Percentiles rank a stretch among this genome's conserved stretches.
Evolutionary conservation across 2,113 vertebrate species (phyloP).

Genomic region (Clarias magur): DNA sequence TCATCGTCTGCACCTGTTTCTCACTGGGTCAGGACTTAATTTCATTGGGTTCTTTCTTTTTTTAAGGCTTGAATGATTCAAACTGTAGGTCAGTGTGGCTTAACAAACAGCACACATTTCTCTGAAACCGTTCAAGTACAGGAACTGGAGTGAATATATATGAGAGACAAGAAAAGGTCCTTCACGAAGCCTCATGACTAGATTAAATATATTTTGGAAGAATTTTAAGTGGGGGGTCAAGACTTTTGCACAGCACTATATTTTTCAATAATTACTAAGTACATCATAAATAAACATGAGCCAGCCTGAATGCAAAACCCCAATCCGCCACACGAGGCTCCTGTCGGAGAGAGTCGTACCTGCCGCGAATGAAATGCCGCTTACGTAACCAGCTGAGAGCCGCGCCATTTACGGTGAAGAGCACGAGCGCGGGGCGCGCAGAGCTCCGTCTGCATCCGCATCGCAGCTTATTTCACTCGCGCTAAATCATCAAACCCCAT

Average conservation of each 20-base stretch:
- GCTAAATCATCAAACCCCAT: neutral
- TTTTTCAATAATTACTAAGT: neutral
- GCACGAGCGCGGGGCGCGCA: neutral
- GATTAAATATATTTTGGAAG: too few species aligned
- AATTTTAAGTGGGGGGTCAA: too few species aligned
- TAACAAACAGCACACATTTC: too few species aligned
- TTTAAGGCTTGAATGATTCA: too few species aligned
- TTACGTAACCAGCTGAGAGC: neutral
- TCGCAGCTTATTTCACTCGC: neutral
- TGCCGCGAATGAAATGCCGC: neutral
- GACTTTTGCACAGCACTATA: neutral
- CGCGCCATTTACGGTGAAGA: neutral
- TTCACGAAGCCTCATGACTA: too few species aligned
- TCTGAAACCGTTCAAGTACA: too few species aligned
- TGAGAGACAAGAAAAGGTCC: too few species aligned
- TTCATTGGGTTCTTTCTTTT: too few species aligned
- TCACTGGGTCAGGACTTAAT: too few species aligned
- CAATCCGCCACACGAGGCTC: neutral
- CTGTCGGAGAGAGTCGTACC: neutral
- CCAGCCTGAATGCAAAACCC: neutral
- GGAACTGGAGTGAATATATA: too few species aligned
- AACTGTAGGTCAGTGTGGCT: too few species aligned
- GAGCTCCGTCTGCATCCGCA: conserved; percentile 2
- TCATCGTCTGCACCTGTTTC: too few species aligned
- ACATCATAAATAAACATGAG: neutral